Percentiles rank a stretch among this genome's conserved stretches.
Conservation (phyloP, 2,888 invertebrate species). For the Drosophila paranaensis region DNA sequence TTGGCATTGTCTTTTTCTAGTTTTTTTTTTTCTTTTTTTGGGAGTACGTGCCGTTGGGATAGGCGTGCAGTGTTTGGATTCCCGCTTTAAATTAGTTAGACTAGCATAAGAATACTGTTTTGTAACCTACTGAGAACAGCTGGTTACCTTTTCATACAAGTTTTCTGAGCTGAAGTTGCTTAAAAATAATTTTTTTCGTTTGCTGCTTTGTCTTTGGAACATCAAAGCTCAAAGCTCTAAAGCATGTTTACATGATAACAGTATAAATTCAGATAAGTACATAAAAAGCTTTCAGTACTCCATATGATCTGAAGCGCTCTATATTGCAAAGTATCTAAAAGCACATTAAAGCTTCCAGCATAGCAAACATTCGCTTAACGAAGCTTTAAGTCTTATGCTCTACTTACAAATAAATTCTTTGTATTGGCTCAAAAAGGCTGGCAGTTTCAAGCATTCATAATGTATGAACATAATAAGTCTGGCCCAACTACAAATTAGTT, state of each 20-base stretch:
- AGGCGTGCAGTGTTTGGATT: conserved; percentile 7
- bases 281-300: background rate
- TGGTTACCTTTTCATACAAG: conserved; percentile 1
- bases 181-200: too few relatives aligned
- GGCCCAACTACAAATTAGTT: too few relatives aligned
- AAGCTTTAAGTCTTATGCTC: too few relatives aligned
- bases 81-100: conserved; percentile 9
- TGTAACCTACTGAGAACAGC: background rate
- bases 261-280: background rate
- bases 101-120: background rate
- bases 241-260: background rate
- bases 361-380: background rate
- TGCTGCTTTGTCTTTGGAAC: too few relatives aligned
- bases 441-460: too few relatives aligned
- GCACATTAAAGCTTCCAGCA: background rate
- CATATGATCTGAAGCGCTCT: too few relatives aligned
- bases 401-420: too few relatives aligned
- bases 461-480: too few relatives aligned
- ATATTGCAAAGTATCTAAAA: background rate
- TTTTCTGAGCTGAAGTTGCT: background rate
- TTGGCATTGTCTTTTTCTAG: conserved; percentile 38
- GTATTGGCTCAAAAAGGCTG: too few relatives aligned
- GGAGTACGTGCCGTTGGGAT: conserved; percentile 32
- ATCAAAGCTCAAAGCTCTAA: background rate
- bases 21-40: too few relatives aligned